Evolutionary conservation across 2,888 invertebrate species (phyloP).

Genomic region (Mesorhabditis belari): DNA sequence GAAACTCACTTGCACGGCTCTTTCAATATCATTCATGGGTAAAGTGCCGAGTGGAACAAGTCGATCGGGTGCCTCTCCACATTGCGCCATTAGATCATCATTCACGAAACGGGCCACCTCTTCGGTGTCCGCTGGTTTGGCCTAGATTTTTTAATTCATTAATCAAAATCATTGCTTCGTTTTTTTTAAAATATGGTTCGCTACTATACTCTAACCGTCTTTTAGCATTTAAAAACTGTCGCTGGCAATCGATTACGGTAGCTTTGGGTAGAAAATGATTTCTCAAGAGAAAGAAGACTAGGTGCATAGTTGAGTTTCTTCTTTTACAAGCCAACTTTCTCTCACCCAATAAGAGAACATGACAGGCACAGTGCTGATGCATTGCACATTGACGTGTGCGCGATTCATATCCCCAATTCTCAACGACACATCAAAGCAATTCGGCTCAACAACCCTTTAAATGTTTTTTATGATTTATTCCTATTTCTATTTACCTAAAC

Average conservation of each 20-base stretch:
- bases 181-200: too few species aligned
- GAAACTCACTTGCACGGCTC: conserved; percentile 54
- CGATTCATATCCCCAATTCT: conserved; percentile 59
- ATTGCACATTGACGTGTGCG: conserved; percentile 59
- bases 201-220: too few species aligned
- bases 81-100: conserved; percentile 58
- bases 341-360: conserved; percentile 63
- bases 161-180: neutral
- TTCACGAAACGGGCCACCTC: conserved; percentile 59
- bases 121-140: conserved; percentile 59
- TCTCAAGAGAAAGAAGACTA: too few species aligned
- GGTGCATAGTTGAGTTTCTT: neutral
- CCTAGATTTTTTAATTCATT: conserved; percentile 49
- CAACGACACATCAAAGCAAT: conserved; percentile 58
- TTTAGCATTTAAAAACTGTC: too few species aligned
- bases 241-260: too few species aligned
- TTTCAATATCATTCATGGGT: conserved; percentile 59
- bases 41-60: conserved; percentile 60
- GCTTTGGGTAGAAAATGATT: too few species aligned
- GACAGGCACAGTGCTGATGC: conserved; percentile 62
- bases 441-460: conserved; percentile 57
- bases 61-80: conserved; percentile 55
- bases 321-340: conserved; percentile 1
- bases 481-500: conserved; percentile 51
- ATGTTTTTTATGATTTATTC: neutral